phyloP scores from a whole-genome alignment of 1,140 invertebrate species.

The Saxidomus purpurata region DNA sequence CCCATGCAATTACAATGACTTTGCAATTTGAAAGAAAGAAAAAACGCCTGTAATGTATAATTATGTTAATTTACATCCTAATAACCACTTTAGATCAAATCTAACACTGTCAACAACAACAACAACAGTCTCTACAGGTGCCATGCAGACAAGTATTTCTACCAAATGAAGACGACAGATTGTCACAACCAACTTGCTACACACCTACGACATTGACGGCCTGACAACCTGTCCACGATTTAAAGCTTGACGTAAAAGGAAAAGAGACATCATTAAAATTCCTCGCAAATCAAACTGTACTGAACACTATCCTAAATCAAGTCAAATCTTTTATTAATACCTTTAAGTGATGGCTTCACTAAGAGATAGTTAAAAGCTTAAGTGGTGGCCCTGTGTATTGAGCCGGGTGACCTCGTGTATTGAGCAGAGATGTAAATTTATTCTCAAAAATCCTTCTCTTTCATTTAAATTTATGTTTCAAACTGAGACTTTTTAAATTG shows the following conservation, averaged over 20 bases:
- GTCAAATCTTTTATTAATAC: slow-evolving; percentile 44
- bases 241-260: not conserved
- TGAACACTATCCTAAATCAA: slow-evolving; percentile 39
- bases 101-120: no score
- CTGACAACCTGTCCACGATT: not conserved
- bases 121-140: no score
- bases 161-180: no score
- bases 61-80: no score
- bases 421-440: not conserved
- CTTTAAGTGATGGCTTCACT: not conserved
- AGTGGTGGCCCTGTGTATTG: not conserved
- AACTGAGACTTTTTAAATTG: not conserved
- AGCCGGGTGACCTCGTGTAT: not conserved
- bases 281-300: slow-evolving; percentile 9
- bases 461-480: not conserved
- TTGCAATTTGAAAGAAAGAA: not conserved
- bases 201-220: not conserved
- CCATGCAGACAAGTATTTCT: no score
- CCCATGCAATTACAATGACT: not conserved
- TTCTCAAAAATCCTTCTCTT: not conserved
- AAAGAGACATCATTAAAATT: slow-evolving; percentile 44
- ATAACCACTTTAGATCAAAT: no score
- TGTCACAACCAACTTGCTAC: slow-evolving; percentile 5
- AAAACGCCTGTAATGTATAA: no score
- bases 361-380: not conserved